Evolutionary conservation across 2,113 vertebrate species (phyloP).

Genomic region (Plecotus auritus): DNA sequence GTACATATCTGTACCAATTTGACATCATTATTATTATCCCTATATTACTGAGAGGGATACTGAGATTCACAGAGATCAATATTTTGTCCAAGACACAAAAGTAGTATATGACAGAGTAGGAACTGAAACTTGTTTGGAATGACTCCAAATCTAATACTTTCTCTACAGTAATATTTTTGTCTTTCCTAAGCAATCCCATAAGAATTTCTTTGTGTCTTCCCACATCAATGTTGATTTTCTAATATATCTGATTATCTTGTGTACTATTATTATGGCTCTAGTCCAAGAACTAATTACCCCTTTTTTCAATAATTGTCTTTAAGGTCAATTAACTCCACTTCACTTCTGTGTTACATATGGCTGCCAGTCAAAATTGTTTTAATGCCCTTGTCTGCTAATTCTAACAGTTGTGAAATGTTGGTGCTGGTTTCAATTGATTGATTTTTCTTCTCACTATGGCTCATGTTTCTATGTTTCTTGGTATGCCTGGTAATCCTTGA

Average conservation of each 20-base stretch:
- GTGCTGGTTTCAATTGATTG: background rate
- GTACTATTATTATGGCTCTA: background rate
- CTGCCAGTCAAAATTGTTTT: background rate
- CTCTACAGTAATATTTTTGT: background rate
- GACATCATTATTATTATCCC: background rate
- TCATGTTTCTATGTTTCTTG: background rate
- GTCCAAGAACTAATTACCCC: background rate
- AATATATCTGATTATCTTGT: background rate
- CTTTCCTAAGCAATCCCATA: background rate
- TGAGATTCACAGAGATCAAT: background rate
- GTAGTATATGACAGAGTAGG: background rate
- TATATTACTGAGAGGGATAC: background rate
- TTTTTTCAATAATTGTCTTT: background rate
- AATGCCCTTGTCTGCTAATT: background rate
- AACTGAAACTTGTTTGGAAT: background rate
- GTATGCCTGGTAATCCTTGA: background rate
- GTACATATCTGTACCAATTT: background rate
- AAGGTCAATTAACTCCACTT: background rate
- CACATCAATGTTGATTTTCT: background rate
- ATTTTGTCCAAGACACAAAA: background rate
- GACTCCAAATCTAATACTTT: background rate
- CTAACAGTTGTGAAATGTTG: background rate
- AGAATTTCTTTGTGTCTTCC: background rate
- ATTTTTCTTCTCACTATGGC: background rate
- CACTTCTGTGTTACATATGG: background rate